Conservation (phyloP, 2,113 vertebrate species). For the Esox niger region DNA sequence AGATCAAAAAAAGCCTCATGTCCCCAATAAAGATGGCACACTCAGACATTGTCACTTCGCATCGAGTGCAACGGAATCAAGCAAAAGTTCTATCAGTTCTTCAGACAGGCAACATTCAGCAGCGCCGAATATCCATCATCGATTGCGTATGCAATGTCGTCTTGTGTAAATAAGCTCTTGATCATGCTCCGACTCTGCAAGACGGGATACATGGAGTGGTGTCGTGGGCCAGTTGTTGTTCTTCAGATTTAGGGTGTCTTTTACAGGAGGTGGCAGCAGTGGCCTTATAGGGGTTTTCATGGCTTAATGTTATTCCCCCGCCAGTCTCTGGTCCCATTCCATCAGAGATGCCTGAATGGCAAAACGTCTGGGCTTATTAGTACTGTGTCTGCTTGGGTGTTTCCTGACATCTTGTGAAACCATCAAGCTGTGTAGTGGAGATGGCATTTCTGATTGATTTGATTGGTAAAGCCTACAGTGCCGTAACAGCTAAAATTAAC, state of each 20-base stretch:
- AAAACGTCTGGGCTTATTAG: not conserved
- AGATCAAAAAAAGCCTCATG: too few relatives aligned
- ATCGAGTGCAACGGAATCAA: too few relatives aligned
- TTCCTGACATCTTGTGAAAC: not conserved
- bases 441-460: not conserved
- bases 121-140: not conserved
- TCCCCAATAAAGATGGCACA: too few relatives aligned
- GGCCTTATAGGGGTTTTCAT: conserved; percentile 7
- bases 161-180: not conserved
- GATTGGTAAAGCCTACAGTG: too few relatives aligned
- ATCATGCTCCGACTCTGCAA: not conserved
- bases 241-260: not conserved
- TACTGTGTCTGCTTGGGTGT: not conserved
- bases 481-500: not conserved
- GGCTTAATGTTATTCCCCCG: conserved; percentile 6
- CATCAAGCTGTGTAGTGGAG: not conserved
- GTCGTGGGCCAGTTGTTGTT: not conserved
- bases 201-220: not conserved
- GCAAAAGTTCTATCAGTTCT: not conserved
- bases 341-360: not conserved
- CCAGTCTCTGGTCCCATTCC: not conserved
- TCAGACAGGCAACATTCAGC: not conserved
- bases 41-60: too few relatives aligned
- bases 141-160: too few relatives aligned
- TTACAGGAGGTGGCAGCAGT: conserved; percentile 12